Base-by-base conservation (phyloP, 2,888 invertebrate genomes). In the Ornithoptera priamus region DNA sequence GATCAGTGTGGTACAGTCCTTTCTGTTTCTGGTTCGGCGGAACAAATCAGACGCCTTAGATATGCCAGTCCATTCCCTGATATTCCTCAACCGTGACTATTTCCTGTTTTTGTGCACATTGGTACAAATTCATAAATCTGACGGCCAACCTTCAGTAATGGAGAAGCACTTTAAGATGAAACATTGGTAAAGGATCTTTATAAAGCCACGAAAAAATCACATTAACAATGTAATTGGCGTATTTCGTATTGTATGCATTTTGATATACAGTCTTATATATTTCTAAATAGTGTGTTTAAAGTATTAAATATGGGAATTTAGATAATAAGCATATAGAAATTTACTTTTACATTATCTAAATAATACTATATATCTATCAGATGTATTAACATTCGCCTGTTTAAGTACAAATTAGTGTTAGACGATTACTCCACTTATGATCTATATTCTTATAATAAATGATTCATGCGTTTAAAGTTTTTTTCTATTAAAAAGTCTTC, bases 401-500 rank as follows among this genome's bases (percentile, higher is more conserved):
- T 61, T n/a, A 42, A 30, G 65, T 69, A 59, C 61, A 69, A 69
- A 69, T 69, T 65, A 69, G 22, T 65, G 50, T 65, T 60, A 65
- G 39, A 60, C 8, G 39, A 15, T 5, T 15, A 24, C 12, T 59
- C 63, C 59, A 63, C 24, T 68, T 68, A 62, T 62, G n/a, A 56
- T 56, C 18, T 24, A 56, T 30, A 60, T 22, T 12, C 36, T 65
- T n/a, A 42, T 42, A 69, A 42, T 53, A 60, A 69, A 65, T 59
- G 24, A 39, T 61, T 65, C 57, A 30, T 20, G 6, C n/a, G 6
- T 20, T 56, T 8, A 2, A 56, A 56, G 56, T 56, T 7, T 56
- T 20, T 56, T 20, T 3, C 20, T 56, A n/a, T n/a, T 20, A 56
- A n/a, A 56, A 20, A n/a, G 20, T 20, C 18, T 50, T 50, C 50